Conservation (phyloP, 2,888 invertebrate genomes). For the Marronus borbonicus region DNA sequence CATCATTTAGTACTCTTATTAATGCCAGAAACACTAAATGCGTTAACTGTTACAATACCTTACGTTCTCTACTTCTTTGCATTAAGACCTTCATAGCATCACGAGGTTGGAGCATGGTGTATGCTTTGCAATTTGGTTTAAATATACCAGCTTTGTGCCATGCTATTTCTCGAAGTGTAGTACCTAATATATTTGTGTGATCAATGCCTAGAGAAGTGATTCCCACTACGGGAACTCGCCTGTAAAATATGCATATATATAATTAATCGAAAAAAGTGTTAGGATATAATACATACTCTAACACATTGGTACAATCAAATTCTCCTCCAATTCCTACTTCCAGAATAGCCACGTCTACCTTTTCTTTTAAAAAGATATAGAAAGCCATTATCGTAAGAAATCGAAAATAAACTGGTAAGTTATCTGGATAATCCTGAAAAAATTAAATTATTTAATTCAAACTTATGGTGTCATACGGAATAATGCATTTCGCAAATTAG, state of each 20-base stretch:
- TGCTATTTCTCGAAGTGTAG: constrained; percentile 89
- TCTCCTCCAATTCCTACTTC: constrained; percentile 99
- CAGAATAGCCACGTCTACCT: constrained; percentile 92
- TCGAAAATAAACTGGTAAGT: constrained; percentile 93
- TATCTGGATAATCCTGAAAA: constrained; percentile 74
- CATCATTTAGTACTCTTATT: too few relatives aligned
- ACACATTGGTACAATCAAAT: constrained; percentile 93
- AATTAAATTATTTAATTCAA: constrained; percentile 29
- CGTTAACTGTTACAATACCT: constrained; percentile 69
- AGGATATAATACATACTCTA: constrained; percentile 74
- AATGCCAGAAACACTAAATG: neutral
- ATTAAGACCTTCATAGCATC: constrained; percentile 79
- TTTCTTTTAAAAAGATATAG: constrained; percentile 87
- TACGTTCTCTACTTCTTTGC: constrained; percentile 76
- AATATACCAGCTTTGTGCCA: constrained; percentile 97
- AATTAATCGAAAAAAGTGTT: too few relatives aligned
- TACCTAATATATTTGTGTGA: constrained; percentile 87
- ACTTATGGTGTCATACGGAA: too few relatives aligned
- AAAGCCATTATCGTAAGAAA: constrained; percentile 95
- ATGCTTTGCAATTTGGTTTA: constrained; percentile 81
- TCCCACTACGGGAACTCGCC: constrained; percentile 88
- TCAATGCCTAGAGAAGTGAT: constrained; percentile 94
- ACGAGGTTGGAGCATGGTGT: constrained; percentile 79
- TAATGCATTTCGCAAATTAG: too few relatives aligned
- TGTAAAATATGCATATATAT: constrained; percentile 61